Base-by-base conservation (phyloP, 2,113 vertebrate genomes). In the Hiodon tergisus region DNA sequence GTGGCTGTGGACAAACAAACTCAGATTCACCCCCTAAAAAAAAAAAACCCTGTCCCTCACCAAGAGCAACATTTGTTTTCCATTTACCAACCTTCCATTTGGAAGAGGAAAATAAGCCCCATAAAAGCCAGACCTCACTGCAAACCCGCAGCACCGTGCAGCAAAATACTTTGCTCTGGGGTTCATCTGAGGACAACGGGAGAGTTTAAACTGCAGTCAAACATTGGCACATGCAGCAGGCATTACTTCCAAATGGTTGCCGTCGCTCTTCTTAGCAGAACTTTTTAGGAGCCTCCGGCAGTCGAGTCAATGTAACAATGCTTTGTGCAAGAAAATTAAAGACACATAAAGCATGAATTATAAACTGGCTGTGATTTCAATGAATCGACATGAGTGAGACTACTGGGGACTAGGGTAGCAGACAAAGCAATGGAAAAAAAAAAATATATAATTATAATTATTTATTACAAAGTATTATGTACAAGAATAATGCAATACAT, bases 51-150 rank as follows among this genome's bases (percentile, higher is more conserved):
- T 11, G 10, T 65, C 69, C 58, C 17, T n/a, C 17, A 13, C 50
- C 48, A 46, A 46, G 11, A 48, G 16, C 5, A 67, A 75, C 77
- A 75, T 79, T 73, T 79, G 69, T 76, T 79, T 76, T 46, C 55
- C 13, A 79, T 72, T 67, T 69, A 75, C 48, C 6, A 71, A 61
- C 51, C 58, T 16, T 76, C 17, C 13, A 58, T 72, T 60, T 55
- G 66, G 52, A 51, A 48, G 53, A 65, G 50, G 9, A 54, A 72
- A 76, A 53, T 16, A 69, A 13, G 11, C 11, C 9, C 55, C 54
- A 48, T 65, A 67, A 72, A 77, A 72, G 62, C 53, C 76, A 72
- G 55, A 66, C 54, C 59, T 68, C 73, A 66, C 47, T 13, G 46
- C 68, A 54, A 76, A 78, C 79, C 31, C 67, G 65, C 74, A 75